Base-by-base conservation (phyloP, 2,113 vertebrate species). In the Physeter macrocephalus region DNA sequence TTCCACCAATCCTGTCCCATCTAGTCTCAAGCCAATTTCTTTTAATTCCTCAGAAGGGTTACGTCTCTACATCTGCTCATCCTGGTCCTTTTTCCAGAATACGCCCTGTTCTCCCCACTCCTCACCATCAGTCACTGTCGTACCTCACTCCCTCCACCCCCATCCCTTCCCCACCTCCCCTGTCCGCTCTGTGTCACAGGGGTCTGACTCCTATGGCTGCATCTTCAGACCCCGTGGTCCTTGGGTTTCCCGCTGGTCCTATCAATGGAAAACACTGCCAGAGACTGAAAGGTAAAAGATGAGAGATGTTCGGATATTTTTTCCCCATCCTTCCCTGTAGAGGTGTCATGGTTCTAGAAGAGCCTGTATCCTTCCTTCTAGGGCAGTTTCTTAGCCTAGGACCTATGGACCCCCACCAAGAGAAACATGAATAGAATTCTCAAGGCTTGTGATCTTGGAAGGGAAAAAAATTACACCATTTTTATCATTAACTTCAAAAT, bases 101-200 rank as follows among this genome's bases (percentile, higher is more conserved):
- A 21, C 54, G 6, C 20, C 0, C n/a, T 21, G 2, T 18, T 85
- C 49, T 31, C 23, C 5, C 36, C 7, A 5, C 6, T 11, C 3
- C 23, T 29, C 6, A 10, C 10, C 5, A 1, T 29, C 52, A 2
- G 25, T 31, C 12, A 12, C 10, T 5, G 72, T 52, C 1, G 17
- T 6, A 15, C 27, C 13, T 5, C 34, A 2, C 6, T 3, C 1
- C 8, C 21, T 27, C 34, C 11, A 12, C 21, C 36, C 8, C 17
- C 67, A 11, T 36, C 10, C 61, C 36, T 12, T 36, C 25, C 18
- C 21, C 57, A 20, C 29, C 5, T 34, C 41, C 52, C 52, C 54
- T 31, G 23, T 29, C 7, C 0, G 1, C 2, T 43, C 61, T 12
- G 4, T 46, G 9, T 34, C 36, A 6, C 5, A 13, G 18, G 6